Conservation (phyloP, 1,140 invertebrate species). For the Bacillus rossius region DNA sequence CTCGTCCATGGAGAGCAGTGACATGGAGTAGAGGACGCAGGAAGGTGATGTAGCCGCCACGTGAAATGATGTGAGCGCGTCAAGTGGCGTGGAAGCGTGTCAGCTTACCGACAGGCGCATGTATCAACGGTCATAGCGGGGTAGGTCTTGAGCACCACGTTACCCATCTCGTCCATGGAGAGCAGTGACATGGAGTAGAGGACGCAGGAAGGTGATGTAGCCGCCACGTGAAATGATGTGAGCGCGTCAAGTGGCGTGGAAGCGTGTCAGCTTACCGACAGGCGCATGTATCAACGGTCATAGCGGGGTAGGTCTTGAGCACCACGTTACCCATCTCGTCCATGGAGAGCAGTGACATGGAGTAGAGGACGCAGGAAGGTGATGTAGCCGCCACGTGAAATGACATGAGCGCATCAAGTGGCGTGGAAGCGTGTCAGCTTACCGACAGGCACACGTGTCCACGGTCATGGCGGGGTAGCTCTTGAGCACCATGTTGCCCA, state of each 20-base stretch:
- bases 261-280: too few relatives aligned
- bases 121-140: slow-evolving; percentile 61
- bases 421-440: too few relatives aligned
- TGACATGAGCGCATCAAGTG: too few relatives aligned
- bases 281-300: slow-evolving; percentile 61
- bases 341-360: slow-evolving; percentile 57
- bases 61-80: too few relatives aligned
- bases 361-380: too few relatives aligned
- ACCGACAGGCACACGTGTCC: slow-evolving; percentile 62
- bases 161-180: slow-evolving; percentile 58
- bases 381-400: too few relatives aligned
- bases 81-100: too few relatives aligned
- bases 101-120: slow-evolving; percentile 64
- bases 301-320: slow-evolving; percentile 63
- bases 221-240: too few relatives aligned
- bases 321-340: slow-evolving; percentile 59
- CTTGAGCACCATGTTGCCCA: slow-evolving; percentile 61
- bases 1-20: slow-evolving; percentile 59
- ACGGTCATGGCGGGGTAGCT: slow-evolving; percentile 65
- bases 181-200: slow-evolving; percentile 55
- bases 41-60: too few relatives aligned
- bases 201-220: too few relatives aligned
- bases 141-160: slow-evolving; percentile 64
- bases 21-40: slow-evolving; percentile 53
- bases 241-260: too few relatives aligned